phyloP scores from a whole-genome alignment of 2,113 vertebrate species.

The Motacilla alba region DNA sequence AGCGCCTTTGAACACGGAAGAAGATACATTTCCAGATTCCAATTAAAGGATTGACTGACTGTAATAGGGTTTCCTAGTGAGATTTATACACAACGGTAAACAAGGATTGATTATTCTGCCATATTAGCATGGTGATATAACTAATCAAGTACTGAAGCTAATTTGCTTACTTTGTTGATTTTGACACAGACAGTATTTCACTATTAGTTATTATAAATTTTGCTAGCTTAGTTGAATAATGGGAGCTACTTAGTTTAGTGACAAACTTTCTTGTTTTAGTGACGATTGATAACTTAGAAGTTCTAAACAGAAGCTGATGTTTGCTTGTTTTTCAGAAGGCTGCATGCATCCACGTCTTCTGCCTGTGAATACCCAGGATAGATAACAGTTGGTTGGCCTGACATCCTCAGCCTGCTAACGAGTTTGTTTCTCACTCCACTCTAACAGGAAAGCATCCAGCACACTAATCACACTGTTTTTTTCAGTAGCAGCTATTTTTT shows the following conservation, averaged over 20 bases:
- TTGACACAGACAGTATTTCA: conserved; percentile 1
- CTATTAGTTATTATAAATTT: not conserved
- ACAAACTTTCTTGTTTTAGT: not conserved
- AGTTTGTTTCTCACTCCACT: not conserved
- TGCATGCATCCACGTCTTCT: not conserved
- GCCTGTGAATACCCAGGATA: not conserved
- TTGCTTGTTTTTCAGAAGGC: not conserved
- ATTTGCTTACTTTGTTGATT: not conserved
- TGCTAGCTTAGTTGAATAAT: not conserved
- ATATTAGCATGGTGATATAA: not conserved
- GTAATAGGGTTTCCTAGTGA: not conserved
- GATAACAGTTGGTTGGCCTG: not conserved
- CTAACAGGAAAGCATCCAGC: not conserved
- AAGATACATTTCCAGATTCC: not conserved
- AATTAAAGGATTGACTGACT: not conserved
- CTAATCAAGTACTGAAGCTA: not conserved
- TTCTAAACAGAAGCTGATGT: not conserved
- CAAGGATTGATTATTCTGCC: not conserved
- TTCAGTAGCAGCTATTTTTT: conserved; percentile 5
- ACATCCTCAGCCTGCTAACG: not conserved
- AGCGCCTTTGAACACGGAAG: not conserved
- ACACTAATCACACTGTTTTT: not conserved
- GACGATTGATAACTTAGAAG: not conserved
- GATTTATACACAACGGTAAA: not conserved
- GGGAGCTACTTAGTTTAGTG: not conserved